Percentiles rank a stretch among this genome's conserved stretches.
Evolutionary conservation across 2,113 vertebrate species (phyloP).

Genomic region (Mustela nigripes): DNA sequence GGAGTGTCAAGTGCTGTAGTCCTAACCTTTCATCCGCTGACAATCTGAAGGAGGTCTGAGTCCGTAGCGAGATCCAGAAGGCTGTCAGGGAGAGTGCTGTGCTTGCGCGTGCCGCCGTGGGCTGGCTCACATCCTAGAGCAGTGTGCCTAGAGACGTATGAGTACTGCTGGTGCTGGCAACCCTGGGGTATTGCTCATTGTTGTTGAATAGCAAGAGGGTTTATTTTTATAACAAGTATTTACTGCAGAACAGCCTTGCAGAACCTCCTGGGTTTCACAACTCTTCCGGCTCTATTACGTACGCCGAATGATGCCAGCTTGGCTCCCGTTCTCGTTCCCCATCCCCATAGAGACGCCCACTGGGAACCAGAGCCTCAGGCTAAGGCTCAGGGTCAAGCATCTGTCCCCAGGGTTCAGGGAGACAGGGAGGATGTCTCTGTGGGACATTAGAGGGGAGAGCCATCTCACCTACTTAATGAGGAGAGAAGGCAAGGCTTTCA

Average conservation of each 20-base stretch:
- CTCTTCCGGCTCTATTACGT: conserved; percentile 68
- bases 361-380: conserved; percentile 23
- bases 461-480: background rate
- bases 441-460: background rate
- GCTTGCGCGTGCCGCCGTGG: background rate
- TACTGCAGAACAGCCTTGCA: conserved; percentile 69
- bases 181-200: conserved; percentile 64
- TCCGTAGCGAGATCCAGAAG: background rate
- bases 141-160: conserved; percentile 7
- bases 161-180: conserved; percentile 50
- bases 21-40: background rate
- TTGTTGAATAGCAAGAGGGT: conserved; percentile 67
- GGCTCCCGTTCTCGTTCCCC: background rate
- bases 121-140: conserved; percentile 3
- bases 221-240: conserved; percentile 81
- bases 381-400: conserved; percentile 14
- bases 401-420: background rate
- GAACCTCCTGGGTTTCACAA: conserved; percentile 77
- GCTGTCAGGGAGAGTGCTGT: background rate
- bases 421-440: background rate
- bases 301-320: conserved; percentile 31
- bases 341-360: conserved; percentile 19
- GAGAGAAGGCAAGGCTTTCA: background rate
- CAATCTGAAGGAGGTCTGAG: background rate
- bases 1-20: background rate